These are phyloP conservation scores for Phasianus colchicus DNA, from an alignment of 2,113 vertebrate species.

Conservation along the genomic window DNA sequence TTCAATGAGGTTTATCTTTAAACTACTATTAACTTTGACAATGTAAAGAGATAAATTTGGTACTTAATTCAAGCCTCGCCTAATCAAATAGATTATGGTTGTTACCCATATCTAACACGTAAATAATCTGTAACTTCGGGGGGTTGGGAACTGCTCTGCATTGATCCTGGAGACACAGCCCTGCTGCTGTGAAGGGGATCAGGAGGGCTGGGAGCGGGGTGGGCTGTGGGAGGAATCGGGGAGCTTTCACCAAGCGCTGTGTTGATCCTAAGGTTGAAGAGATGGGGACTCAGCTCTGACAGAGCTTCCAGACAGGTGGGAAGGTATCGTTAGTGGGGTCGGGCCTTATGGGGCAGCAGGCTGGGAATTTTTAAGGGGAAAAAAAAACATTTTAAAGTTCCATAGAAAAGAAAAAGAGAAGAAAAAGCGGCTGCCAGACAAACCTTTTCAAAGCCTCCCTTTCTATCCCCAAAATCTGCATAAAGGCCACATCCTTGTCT, in stretches of 20 bases:
- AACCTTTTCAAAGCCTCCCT: neutral
- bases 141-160: neutral
- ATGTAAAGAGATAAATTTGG: conserved; percentile 71
- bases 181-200: neutral
- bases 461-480: neutral
- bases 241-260: neutral
- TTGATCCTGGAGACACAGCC: neutral
- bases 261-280: neutral
- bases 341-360: too few species aligned
- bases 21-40: conserved; percentile 74
- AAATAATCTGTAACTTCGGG: conserved; percentile 53
- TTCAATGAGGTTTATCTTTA: conserved; percentile 74
- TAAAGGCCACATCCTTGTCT: neutral
- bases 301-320: neutral
- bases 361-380: neutral
- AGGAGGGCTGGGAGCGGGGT: neutral
- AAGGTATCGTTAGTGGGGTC: neutral
- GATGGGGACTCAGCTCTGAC: neutral
- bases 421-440: accelerated
- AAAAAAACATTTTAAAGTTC: neutral
- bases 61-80: conserved; percentile 51
- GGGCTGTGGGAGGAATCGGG: too few species aligned
- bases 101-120: conserved; percentile 46
- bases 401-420: neutral
- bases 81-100: conserved; percentile 56